Base-by-base conservation (phyloP, 1,140 invertebrate species). In the Brachionus sp. region DNA sequence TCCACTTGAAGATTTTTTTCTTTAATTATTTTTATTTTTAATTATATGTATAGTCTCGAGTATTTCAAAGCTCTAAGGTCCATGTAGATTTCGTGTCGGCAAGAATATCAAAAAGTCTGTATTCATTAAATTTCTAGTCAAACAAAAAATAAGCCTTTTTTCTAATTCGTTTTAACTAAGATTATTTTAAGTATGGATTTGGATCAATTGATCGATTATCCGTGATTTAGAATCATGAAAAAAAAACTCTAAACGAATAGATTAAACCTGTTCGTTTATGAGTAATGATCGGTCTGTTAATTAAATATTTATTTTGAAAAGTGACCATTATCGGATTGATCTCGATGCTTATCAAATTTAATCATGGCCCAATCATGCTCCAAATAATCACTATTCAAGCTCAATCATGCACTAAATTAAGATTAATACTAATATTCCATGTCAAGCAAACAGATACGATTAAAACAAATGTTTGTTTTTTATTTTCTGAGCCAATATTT, bases 301-400 rank as follows among this genome's bases (percentile, higher is more conserved):
- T 39, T 70, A 70, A 70, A 70, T 70, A 70, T 70, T 70, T 70
- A 70, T 70, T 35, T 70, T 44, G 35, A 66, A 70, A 70, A 66
- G 25, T 13, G 64, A 66, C 25, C 33, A 66, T n/a, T 29, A 66
- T 37, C 25, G 62, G 33, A 66, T 66, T 66, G n/a, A 57, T 42
- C 39, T 42, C 12, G 50, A 57, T 33, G 64, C 64, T 66, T 66
- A 66, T 66, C 64, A 19, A 57, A 66, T 37, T 66, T 33, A 33
- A 25, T 37, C 33, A 66, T 37, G 66, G 66, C 16, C 37, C 37
- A 70, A 39, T 37, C 35, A 70, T 70, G 66, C 66, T 39, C 66
- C 37, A 70, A 39, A 70, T 44, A 70, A 70, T 70, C 35, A 16
- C 16, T 16, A 37, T 19, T 37, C 37, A 19, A 37, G 37, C 7